Evolutionary conservation across 92 coral and sea anemone species (phyloP), one percentile per base, ranked within the genome.

Genomic region (Phenganax marumi): DNA sequence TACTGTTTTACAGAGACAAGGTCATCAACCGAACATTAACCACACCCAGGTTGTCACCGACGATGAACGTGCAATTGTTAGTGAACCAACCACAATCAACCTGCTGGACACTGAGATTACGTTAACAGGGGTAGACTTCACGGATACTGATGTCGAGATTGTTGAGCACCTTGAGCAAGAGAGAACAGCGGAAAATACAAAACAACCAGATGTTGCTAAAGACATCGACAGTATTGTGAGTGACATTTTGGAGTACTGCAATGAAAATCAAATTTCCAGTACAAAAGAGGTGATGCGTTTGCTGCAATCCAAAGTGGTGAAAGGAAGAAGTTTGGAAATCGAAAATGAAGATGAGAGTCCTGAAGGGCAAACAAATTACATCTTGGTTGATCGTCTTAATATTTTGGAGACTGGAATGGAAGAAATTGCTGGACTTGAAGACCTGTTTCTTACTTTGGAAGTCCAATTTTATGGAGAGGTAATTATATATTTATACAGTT

Each of bases 391-490:
- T 24, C n/a, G 75, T 11, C 9, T 13, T 19, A 22, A 70, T 33
- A 70, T 70, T 33, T 25, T 70, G 22, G 75, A 70, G 12, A 70
- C 75, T 33, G 75, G 75, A 13, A 70, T 70, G 75, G 75, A 70
- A 13, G 49, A 70, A 19, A 70, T 70, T 19, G 16, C n/a, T 70
- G 75, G 75, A 17, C 33, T 70, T 10, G 51, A 33, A 48, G 25
- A 70, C 33, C 75, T 49, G 8, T 70, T 70, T 70, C 53, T 70
- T 8, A 70, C 75, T 21, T 21, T 56, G 17, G 63, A 56, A 21
- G 63, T 33, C 43, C 0, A 33, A 33, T 33, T 33, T 33, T 70
- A 70, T 70, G 75, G 75, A 70, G 75, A 70, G 75, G 75, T 70
- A 13, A 33, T 33, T 70, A 11, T 70, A 4, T 22, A 13, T 6